Evolutionary conservation across 1,140 invertebrate genomes (phyloP).

Genomic region (Drosophila willistoni): DNA sequence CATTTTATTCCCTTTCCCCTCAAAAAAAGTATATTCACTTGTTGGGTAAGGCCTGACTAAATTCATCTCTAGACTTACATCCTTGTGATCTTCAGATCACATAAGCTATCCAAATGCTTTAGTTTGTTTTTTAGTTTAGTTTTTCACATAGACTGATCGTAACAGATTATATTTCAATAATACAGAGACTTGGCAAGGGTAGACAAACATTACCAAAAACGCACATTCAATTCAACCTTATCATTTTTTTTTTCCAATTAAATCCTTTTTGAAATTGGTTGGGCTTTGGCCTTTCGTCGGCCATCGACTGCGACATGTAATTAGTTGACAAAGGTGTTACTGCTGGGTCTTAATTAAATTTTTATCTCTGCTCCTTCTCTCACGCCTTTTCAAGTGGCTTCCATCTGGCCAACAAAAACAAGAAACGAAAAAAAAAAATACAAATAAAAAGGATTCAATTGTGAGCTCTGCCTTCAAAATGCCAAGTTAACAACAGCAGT

Average conservation of each 20-base stretch:
- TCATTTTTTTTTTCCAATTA: constrained; percentile 14
- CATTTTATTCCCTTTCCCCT: neutral
- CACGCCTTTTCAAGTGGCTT: constrained; percentile 3
- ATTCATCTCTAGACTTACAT: no score
- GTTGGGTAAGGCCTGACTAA: no score
- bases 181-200: neutral
- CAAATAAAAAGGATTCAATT: constrained; percentile 4
- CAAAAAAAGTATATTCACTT: no score
- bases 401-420: neutral
- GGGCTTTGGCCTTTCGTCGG: constrained; percentile 63
- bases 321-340: constrained; percentile 75
- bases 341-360: constrained; percentile 67
- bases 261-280: constrained; percentile 3
- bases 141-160: neutral
- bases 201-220: neutral
- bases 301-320: constrained; percentile 57
- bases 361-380: constrained; percentile 59
- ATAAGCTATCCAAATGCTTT: no score
- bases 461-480: constrained; percentile 8
- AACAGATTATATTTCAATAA: no score
- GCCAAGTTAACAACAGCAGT: neutral
- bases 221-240: neutral
- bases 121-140: no score
- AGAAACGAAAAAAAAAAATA: neutral
- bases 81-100: no score